A percentile compares a stretch with the other conserved stretches of the same genome.
These are phyloP conservation scores for Macrotrachela quadricornifera DNA, from an alignment of 1,140 invertebrate genomes.

Conservation along the genomic window DNA sequence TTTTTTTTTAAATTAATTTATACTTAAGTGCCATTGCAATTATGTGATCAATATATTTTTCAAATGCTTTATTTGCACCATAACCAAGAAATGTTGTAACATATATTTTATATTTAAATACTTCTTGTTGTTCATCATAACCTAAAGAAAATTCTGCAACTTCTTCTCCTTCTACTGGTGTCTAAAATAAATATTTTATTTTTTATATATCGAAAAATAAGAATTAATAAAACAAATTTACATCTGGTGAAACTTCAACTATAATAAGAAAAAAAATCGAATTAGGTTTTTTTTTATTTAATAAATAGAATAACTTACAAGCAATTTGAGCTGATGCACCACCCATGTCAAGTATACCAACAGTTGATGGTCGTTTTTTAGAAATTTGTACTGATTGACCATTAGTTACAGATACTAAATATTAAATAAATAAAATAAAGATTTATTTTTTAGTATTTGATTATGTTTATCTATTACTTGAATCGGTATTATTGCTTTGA, in stretches of 20 bases:
- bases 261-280: neutral
- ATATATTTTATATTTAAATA: constrained; percentile 30
- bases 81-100: constrained; percentile 38
- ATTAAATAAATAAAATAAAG: no score
- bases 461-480: no score
- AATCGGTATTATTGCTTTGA: constrained; percentile 20
- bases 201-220: no score
- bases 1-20: no score
- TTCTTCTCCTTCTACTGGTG: no score
- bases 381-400: no score
- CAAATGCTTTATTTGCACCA: constrained; percentile 35
- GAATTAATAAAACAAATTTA: no score
- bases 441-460: no score
- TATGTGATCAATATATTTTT: constrained; percentile 12
- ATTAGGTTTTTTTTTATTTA: neutral
- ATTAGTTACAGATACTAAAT: no score
- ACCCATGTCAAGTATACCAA: constrained; percentile 41
- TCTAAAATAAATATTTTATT: no score
- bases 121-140: neutral
- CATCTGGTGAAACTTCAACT: no score
- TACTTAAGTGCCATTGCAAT: neutral
- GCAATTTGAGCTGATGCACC: constrained; percentile 38
- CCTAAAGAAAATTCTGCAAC: no score
- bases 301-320: constrained; percentile 30
- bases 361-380: constrained; percentile 17